Evolutionary conservation across 2,113 vertebrate species (phyloP).

Genomic region (Muntiacus muntjak): DNA sequence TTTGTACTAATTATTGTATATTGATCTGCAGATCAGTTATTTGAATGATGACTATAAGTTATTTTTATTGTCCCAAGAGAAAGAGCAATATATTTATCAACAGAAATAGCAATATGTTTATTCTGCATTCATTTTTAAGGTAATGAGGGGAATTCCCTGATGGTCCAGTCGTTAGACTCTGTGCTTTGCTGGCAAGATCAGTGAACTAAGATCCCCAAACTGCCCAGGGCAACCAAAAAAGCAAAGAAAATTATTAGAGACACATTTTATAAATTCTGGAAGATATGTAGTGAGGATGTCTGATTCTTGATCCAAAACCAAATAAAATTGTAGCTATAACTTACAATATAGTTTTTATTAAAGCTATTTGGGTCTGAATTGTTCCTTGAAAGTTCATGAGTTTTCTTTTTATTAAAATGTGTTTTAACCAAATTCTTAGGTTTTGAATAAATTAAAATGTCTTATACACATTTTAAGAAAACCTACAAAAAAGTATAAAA

Average conservation of each 20-base stretch:
- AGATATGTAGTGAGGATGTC: background rate
- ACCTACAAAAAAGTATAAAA: background rate
- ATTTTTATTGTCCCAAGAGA: background rate
- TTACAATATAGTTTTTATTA: background rate
- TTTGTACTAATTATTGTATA: background rate
- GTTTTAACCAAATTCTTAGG: background rate
- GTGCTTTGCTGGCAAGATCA: background rate
- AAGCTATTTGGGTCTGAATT: background rate
- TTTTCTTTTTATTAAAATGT: background rate
- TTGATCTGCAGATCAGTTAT: background rate
- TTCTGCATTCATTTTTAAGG: background rate
- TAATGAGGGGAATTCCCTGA: background rate
- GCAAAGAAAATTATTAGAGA: background rate
- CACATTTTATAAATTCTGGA: background rate
- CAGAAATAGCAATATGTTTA: rapidly evolving
- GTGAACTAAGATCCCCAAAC: background rate
- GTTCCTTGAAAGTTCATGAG: background rate
- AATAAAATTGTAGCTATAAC: background rate
- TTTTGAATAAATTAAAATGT: background rate
- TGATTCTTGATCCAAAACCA: background rate
- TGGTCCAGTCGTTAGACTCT: background rate
- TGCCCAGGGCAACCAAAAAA: background rate
- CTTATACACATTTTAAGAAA: background rate
- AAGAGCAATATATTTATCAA: background rate
- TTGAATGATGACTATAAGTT: background rate